These are phyloP conservation scores for Anguilla marmorata DNA, from an alignment of 2,797 vertebrate genomes.

Conservation along the genomic window DNA sequence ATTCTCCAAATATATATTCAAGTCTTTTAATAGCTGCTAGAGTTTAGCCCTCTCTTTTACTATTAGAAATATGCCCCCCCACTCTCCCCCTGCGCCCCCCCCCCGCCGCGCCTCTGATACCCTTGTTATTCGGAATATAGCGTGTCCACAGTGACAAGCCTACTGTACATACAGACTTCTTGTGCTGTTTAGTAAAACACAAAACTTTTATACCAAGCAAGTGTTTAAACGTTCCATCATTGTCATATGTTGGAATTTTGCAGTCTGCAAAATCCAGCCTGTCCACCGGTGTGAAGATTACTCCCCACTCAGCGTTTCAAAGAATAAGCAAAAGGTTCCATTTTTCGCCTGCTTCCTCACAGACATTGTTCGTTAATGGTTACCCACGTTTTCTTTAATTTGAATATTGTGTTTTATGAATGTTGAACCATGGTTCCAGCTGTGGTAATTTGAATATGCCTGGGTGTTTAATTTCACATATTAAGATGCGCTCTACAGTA, in stretches of 20 bases:
- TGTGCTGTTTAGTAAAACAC: neutral
- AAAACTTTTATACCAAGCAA: neutral
- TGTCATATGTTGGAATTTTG: neutral
- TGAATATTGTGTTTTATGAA: neutral
- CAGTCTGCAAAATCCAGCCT: neutral
- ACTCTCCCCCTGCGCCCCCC: constrained; percentile 46
- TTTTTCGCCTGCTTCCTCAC: neutral
- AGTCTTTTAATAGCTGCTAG: constrained; percentile 70
- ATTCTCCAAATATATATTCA: constrained; percentile 69
- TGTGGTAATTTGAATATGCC: neutral
- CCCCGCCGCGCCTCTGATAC: constrained; percentile 46
- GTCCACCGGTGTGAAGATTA: neutral
- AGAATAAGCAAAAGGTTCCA: neutral
- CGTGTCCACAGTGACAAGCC: constrained; percentile 42
- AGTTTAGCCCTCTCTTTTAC: constrained; percentile 58
- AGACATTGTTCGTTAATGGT: neutral
- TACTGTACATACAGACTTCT: neutral
- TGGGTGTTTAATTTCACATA: neutral
- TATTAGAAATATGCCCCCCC: constrained; percentile 59
- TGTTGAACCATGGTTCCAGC: neutral
- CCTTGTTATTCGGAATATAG: constrained; percentile 52
- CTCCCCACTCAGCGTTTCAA: neutral
- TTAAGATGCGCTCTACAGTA: neutral
- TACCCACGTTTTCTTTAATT: neutral
- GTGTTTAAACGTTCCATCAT: neutral